phyloP scores from a whole-genome alignment of 2,888 invertebrate species.

The Fabriciana adippe region DNA sequence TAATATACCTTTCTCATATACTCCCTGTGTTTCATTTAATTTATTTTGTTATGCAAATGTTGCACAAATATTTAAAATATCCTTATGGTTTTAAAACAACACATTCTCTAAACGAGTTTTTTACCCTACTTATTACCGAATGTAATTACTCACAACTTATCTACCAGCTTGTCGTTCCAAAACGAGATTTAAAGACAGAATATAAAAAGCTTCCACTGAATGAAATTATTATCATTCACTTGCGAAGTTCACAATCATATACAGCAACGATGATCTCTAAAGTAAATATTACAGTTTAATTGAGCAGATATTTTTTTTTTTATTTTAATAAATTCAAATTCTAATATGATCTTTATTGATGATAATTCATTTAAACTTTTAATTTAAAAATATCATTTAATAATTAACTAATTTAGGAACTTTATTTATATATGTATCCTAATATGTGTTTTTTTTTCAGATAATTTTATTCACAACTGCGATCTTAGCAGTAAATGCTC shows the following conservation, averaged over 20 bases:
- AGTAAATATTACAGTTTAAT: conserved; percentile 47
- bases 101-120: background rate
- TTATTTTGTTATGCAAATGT: background rate
- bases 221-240: conserved; percentile 52
- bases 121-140: too few species aligned
- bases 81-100: conserved; percentile 7
- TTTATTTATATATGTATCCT: background rate
- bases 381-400: too few species aligned
- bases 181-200: conserved; percentile 30
- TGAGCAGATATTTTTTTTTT: background rate
- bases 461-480: conserved; percentile 39
- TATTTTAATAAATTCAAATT: background rate
- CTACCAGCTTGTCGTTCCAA: conserved; percentile 4
- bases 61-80: background rate
- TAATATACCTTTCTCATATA: conserved; percentile 68
- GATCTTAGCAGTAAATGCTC: conserved; percentile 47
- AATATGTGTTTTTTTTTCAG: conserved; percentile 20
- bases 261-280: conserved; percentile 54
- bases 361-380: background rate
- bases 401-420: background rate
- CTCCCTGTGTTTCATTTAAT: conserved; percentile 45
- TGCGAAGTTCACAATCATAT: conserved; percentile 45
- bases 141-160: conserved; percentile 15
- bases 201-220: conserved; percentile 55
- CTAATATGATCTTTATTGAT: background rate